Evolutionary conservation across 37 sponge, comb jelly and placozoan genomes (phyloP).

Genomic region (Agelas oroides): DNA sequence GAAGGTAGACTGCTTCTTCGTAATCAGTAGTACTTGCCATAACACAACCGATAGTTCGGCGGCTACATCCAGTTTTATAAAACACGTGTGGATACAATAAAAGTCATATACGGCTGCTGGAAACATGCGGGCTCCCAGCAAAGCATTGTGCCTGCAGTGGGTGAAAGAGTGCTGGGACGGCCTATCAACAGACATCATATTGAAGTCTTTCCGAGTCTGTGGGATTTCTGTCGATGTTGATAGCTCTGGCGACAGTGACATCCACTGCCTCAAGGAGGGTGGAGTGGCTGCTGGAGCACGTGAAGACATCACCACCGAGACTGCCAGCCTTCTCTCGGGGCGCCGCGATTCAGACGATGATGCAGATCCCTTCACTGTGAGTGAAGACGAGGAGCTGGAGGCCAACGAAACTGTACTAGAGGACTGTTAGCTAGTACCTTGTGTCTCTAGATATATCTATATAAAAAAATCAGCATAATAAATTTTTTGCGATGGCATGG

Average conservation of each 20-base stretch:
- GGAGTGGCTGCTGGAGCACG: slow-evolving; percentile 39
- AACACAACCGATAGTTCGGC: slow-evolving; percentile 51
- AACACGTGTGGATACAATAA: slow-evolving; percentile 21
- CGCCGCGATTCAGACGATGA: not conserved
- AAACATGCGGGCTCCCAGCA: slow-evolving; percentile 58
- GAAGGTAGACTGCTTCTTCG: not conserved
- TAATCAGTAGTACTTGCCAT: not conserved
- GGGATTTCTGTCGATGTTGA: slow-evolving; percentile 46
- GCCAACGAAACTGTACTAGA: slow-evolving; percentile 3
- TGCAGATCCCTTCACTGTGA: slow-evolving; percentile 13
- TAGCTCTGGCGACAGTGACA: slow-evolving; percentile 45
- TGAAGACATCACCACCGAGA: slow-evolving; percentile 1
- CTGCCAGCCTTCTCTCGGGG: not conserved
- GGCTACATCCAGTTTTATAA: slow-evolving; percentile 66
- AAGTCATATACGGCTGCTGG: slow-evolving; percentile 63
- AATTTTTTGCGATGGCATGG: no score
- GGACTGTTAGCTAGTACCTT: not conserved
- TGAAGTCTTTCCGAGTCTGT: slow-evolving; percentile 57
- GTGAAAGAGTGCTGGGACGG: slow-evolving; percentile 60
- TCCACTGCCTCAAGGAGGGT: slow-evolving; percentile 51
- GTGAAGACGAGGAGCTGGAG: slow-evolving; percentile 23
- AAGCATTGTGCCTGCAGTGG: slow-evolving; percentile 38
- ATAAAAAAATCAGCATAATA: no score
- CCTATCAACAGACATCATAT: slow-evolving; percentile 35
- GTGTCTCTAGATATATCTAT: no score